These are phyloP conservation scores for Halcyon malimbica DNA, from an alignment of 2,113 vertebrate species.

Conservation along the genomic window DNA sequence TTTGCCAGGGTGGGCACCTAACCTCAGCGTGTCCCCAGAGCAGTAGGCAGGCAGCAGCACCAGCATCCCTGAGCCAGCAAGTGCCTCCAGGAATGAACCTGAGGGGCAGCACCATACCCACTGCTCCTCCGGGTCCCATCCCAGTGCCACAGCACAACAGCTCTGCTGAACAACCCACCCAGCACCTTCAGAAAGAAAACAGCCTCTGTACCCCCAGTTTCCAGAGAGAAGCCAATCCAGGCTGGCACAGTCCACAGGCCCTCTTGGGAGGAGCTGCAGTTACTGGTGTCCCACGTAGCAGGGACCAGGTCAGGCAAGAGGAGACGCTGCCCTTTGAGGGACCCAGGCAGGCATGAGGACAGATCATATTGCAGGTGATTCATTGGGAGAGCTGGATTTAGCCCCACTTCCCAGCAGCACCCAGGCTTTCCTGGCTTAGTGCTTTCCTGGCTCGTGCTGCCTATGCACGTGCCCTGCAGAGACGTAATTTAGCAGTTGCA, in stretches of 20 bases:
- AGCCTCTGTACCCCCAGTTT: neutral
- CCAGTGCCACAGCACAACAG: fast-evolving
- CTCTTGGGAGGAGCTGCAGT: neutral
- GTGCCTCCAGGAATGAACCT: neutral
- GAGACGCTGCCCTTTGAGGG: neutral
- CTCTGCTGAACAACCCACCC: neutral
- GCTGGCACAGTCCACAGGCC: neutral
- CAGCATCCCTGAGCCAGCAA: neutral
- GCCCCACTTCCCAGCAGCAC: neutral
- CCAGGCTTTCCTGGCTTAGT: neutral
- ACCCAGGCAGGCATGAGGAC: fast-evolving
- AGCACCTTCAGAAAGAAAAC: neutral
- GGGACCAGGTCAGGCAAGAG: neutral
- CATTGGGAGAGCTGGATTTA: neutral
- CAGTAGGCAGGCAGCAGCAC: neutral
- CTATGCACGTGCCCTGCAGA: neutral
- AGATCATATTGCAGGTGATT: slow-evolving; percentile 53
- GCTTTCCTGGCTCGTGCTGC: neutral
- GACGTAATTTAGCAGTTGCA: neutral
- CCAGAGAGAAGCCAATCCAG: neutral
- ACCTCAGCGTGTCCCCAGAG: neutral
- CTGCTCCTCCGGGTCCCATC: neutral
- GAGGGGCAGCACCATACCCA: neutral
- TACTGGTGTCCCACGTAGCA: neutral
- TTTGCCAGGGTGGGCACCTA: neutral